A percentile compares a stretch with the other conserved stretches of the same genome.
These are phyloP conservation scores for Uropsilus gracilis DNA, from an alignment of 2,113 vertebrate genomes.

Conservation along the genomic window DNA sequence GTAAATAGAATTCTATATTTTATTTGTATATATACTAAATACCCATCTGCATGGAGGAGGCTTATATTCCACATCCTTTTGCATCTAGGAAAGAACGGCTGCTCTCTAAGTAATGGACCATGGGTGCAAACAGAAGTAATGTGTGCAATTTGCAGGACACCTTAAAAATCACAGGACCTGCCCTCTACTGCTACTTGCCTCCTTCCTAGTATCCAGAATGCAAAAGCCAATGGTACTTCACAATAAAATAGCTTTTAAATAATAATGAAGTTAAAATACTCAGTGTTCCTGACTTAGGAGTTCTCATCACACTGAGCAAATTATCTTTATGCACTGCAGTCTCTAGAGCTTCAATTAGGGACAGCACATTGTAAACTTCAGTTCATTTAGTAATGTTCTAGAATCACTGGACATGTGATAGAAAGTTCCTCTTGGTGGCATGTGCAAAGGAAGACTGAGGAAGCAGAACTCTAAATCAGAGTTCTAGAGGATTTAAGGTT, in stretches of 20 bases:
- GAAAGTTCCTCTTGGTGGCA: not conserved
- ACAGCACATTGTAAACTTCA: not conserved
- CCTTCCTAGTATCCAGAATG: not conserved
- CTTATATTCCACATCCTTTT: not conserved
- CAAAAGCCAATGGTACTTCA: no score
- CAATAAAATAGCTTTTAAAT: no score
- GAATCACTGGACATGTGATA: not conserved
- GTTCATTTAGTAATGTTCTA: not conserved
- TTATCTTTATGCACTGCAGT: not conserved
- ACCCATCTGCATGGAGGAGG: no score
- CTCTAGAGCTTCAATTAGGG: not conserved
- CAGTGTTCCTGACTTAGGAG: not conserved
- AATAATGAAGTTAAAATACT: not conserved
- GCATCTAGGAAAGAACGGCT: not conserved
- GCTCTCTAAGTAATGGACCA: not conserved
- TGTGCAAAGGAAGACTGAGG: not conserved
- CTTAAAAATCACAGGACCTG: not conserved
- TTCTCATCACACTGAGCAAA: constrained; percentile 27
- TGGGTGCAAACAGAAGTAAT: not conserved
- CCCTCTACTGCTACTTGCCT: not conserved
- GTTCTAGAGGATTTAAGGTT: not conserved
- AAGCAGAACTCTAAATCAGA: not conserved
- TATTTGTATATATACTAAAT: not conserved
- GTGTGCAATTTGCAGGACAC: not conserved
- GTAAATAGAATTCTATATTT: not conserved